phyloP scores from a whole-genome alignment of 1,140 invertebrate species.

The Trypoxylus dichotomus region DNA sequence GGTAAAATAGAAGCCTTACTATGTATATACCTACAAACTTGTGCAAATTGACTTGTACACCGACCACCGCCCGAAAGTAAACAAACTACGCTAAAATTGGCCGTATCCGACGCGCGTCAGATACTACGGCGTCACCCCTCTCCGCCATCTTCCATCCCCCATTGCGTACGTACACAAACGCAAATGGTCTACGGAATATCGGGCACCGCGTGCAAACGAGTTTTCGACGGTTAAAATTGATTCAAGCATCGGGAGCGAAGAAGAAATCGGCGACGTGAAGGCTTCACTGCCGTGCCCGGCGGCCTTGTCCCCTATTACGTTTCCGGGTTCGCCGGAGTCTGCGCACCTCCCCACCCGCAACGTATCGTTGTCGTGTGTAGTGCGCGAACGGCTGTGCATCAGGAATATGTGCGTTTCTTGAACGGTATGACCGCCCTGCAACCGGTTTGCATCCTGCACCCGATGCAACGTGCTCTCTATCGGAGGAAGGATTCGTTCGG shows the following conservation, averaged over 20 bases:
- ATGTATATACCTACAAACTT: too few relatives aligned
- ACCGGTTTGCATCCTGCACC: neutral
- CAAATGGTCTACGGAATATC: neutral
- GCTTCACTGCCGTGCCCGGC: neutral
- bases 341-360: neutral
- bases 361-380: neutral
- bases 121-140: neutral
- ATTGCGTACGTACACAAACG: neutral
- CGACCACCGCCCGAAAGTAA: too few relatives aligned
- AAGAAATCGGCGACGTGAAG: neutral
- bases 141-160: too few relatives aligned
- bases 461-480: neutral
- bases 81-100: too few relatives aligned
- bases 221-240: neutral
- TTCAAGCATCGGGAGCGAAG: neutral
- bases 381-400: neutral
- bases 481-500: neutral
- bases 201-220: neutral
- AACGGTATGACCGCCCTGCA: neutral
- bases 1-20: too few relatives aligned
- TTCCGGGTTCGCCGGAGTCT: neutral
- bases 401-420: constrained; percentile 1
- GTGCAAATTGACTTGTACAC: too few relatives aligned
- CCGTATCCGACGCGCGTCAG: neutral
- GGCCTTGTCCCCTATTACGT: neutral